Evolutionary conservation across 1,140 invertebrate species (phyloP), one percentile per base, ranked within the genome.

Genomic region (Linepithema humile): DNA sequence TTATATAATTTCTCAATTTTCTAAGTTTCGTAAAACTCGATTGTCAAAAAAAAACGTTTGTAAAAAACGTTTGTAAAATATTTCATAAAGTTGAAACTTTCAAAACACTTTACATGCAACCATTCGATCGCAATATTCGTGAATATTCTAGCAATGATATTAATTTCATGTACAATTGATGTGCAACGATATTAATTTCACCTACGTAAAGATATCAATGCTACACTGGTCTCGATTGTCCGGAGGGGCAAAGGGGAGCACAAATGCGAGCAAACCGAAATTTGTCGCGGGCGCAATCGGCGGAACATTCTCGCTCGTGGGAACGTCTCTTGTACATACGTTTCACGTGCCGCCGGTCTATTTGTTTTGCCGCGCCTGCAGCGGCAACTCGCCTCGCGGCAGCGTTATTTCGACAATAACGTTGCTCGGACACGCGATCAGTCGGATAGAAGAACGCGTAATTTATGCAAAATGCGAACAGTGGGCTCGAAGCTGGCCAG

Each of bases 361-460:
- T 88, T 88, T 88, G 87, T 88, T 88, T 88, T 78, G 75, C 83
- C 85, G 83, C 77, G 83, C 86, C 86, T 62, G 77, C 65, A 73
- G 65, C 77, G 57, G 82, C 67, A 53, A 82, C 82, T 50, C 83
- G 69, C 75, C 80, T 38, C 70, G 35, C 29, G 35, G 72, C 43
- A 77, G 57, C 72, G 85, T 88, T 87, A 88, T 85, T 85, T 88
- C 84, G 86, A 85, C 86, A 85, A 88, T 85, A 88, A 88, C 86
- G 83, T 32, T 72, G 83, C 55, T 57, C 70, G 53, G 78, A 73
- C 87, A 88, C 87, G 87, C 87, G 83, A 77, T 40, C 59, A 60
- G 57, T 48, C 50, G 80, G 86, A 73, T 75, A 70, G 86, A 84
- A 82, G 83, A 65, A 88, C 53, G 70, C 67, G 48, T 85, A 88